phyloP scores from a whole-genome alignment of 2,113 vertebrate genomes.

The Coreoperca whiteheadi region DNA sequence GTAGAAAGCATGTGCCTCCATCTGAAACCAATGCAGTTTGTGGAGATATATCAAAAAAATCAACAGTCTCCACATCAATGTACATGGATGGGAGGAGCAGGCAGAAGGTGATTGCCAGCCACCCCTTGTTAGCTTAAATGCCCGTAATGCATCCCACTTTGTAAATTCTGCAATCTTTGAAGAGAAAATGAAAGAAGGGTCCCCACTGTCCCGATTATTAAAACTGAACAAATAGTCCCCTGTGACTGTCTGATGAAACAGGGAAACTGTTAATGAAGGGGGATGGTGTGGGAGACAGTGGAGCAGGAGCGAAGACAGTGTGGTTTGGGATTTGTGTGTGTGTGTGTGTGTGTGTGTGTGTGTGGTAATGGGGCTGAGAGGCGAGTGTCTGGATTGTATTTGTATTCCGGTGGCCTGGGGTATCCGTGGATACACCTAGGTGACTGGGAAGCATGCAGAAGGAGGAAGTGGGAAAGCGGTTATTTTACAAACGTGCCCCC shows the following conservation, averaged over 20 bases:
- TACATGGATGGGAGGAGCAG: background rate
- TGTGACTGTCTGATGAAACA: slow-evolving; percentile 85
- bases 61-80: background rate
- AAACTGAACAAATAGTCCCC: slow-evolving; percentile 72
- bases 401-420: slow-evolving; percentile 87
- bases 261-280: slow-evolving; percentile 78
- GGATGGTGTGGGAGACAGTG: slow-evolving; percentile 64
- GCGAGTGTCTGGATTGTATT: slow-evolving; percentile 85
- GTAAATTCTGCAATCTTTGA: slow-evolving; percentile 35
- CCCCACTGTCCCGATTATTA: slow-evolving; percentile 47
- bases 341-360: slow-evolving; percentile 30
- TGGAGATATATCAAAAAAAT: background rate
- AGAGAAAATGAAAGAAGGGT: slow-evolving; percentile 31
- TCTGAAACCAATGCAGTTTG: background rate
- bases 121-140: background rate
- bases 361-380: slow-evolving; percentile 71
- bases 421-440: slow-evolving; percentile 93
- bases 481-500: slow-evolving; percentile 79
- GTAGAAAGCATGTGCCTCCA: background rate
- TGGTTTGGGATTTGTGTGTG: slow-evolving; percentile 37
- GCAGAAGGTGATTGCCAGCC: slow-evolving; percentile 3
- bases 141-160: slow-evolving; percentile 2
- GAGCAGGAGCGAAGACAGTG: slow-evolving; percentile 63
- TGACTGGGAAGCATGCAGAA: slow-evolving; percentile 90
- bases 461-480: slow-evolving; percentile 85